Conservation (phyloP, 2,113 vertebrate genomes). For the Xiphophorus couchianus region DNA sequence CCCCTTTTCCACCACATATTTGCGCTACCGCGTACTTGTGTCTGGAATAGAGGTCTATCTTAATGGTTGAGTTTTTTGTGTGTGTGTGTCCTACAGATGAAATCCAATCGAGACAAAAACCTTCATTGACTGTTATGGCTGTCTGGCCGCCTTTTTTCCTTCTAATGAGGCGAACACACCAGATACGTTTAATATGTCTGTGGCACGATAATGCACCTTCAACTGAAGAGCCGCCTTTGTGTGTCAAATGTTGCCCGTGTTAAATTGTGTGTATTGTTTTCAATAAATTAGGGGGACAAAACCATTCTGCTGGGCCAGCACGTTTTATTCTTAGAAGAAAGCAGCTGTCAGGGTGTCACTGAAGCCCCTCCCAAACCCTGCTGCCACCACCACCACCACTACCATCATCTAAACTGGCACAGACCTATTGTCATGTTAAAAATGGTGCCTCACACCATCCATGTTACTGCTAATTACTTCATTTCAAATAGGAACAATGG, state of each 20-base stretch:
- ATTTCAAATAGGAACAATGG: constrained; percentile 68
- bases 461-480: constrained; percentile 73
- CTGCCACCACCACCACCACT: not conserved
- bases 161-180: constrained; percentile 93
- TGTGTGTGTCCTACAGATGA: constrained; percentile 91
- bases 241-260: constrained; percentile 84
- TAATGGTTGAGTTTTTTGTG: constrained; percentile 88
- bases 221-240: constrained; percentile 83
- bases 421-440: constrained; percentile 76
- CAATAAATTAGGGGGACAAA: constrained; percentile 85
- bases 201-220: constrained; percentile 83
- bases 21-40: constrained; percentile 83
- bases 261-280: constrained; percentile 88
- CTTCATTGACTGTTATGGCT: constrained; percentile 95
- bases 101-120: constrained; percentile 99
- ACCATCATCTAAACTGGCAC: constrained; percentile 61
- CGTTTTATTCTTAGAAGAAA: constrained; percentile 72
- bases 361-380: constrained; percentile 23
- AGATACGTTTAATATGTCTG: constrained; percentile 93
- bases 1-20: constrained; percentile 87
- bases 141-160: constrained; percentile 86
- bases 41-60: constrained; percentile 96
- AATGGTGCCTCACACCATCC: constrained; percentile 64
- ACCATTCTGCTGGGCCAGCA: constrained; percentile 71
- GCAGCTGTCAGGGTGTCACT: constrained; percentile 52